Conservation (phyloP, 2,888 invertebrate genomes). For the Keiferia lycopersicella region DNA sequence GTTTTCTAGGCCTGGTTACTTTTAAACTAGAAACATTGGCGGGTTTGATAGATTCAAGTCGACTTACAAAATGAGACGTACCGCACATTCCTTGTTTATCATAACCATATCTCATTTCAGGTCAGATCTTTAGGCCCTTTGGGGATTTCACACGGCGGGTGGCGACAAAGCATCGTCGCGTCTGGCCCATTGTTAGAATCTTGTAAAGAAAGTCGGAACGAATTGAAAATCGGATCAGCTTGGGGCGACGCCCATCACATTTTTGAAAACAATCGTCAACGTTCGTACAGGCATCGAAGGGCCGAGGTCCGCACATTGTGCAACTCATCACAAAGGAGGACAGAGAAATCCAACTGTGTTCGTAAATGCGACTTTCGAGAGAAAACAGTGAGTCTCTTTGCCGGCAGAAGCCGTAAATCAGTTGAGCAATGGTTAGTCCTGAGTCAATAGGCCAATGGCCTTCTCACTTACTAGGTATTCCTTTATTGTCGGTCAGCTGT, state of each 20-base stretch:
- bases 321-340: conserved; percentile 72
- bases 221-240: conserved; percentile 74
- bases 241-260: conserved; percentile 68
- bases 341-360: conserved; percentile 67
- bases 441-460: conserved; percentile 51
- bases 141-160: conserved; percentile 25
- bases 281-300: conserved; percentile 56
- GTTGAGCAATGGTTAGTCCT: conserved; percentile 54
- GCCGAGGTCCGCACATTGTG: conserved; percentile 65
- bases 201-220: conserved; percentile 73
- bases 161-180: conserved; percentile 32
- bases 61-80: background rate
- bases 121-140: background rate
- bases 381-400: conserved; percentile 60
- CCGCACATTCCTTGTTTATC: background rate
- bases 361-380: conserved; percentile 62
- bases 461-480: conserved; percentile 39
- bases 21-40: too few relatives aligned
- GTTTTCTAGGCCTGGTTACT: too few relatives aligned
- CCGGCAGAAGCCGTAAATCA: conserved; percentile 67
- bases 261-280: conserved; percentile 68
- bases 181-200: conserved; percentile 52
- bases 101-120: background rate
- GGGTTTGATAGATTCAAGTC: background rate
- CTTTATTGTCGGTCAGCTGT: conserved; percentile 52